A percentile compares a stretch with the other conserved stretches of the same genome.
These are phyloP conservation scores for Nysson spinosus DNA, from an alignment of 2,888 invertebrate species.

Conservation along the genomic window DNA sequence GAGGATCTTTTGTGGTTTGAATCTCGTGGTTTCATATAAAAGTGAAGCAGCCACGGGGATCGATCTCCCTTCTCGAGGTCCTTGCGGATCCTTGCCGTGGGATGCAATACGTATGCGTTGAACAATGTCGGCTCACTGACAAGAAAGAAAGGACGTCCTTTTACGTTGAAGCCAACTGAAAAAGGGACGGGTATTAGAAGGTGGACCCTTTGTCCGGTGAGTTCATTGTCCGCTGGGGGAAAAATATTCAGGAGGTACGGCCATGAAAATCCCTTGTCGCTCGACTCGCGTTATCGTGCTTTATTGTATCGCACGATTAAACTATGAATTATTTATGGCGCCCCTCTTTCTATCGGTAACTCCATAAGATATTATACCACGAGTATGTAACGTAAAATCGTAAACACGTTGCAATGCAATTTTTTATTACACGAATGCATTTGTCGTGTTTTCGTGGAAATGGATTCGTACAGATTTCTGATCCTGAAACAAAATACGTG, in stretches of 20 bases:
- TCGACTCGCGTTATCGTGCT: conserved; percentile 43
- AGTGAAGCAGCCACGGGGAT: conserved; percentile 20
- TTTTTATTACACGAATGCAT: no score
- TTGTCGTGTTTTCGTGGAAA: no score
- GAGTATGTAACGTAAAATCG: no score
- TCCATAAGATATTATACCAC: conserved; percentile 27
- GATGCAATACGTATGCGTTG: conserved; percentile 44
- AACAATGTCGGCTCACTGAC: conserved; percentile 47
- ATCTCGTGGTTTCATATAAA: conserved; percentile 11
- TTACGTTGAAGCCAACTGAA: conserved; percentile 18
- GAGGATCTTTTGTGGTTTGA: conserved; percentile 7
- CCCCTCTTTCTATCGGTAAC: conserved; percentile 13
- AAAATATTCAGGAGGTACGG: conserved; percentile 52
- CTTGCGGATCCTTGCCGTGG: conserved; percentile 17
- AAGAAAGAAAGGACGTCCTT: conserved; percentile 37
- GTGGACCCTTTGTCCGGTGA: conserved; percentile 50
- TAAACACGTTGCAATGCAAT: no score
- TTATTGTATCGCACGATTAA: conserved; percentile 48
- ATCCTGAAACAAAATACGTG: no score
- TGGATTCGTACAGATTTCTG: no score
- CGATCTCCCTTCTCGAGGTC: conserved; percentile 31
- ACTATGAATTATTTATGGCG: conserved; percentile 51
- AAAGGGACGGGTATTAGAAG: conserved; percentile 51
- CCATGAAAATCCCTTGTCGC: conserved; percentile 46
- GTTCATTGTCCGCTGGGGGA: conserved; percentile 54